Percentiles rank a stretch among this genome's conserved stretches.
Evolutionary conservation across 1,140 invertebrate species (phyloP).

Genomic region (Chelonus insularis): DNA sequence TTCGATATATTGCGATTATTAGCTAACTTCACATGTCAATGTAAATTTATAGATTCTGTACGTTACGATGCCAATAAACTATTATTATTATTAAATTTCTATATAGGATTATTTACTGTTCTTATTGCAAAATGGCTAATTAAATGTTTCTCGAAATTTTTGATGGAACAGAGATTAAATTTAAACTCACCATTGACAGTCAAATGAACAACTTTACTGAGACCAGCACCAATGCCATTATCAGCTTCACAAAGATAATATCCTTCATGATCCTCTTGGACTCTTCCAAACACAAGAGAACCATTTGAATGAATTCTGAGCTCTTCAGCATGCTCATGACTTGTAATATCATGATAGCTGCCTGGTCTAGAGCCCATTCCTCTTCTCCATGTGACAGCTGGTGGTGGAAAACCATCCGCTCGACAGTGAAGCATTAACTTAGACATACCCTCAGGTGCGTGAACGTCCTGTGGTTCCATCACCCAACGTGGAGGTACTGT

Average conservation of each 20-base stretch:
- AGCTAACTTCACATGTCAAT: too few species aligned
- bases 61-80: too few species aligned
- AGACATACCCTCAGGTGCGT: conserved; percentile 81
- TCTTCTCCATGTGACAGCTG: conserved; percentile 85
- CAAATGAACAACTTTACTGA: conserved; percentile 85
- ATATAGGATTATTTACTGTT: too few species aligned
- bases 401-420: conserved; percentile 87
- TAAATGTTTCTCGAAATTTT: too few species aligned
- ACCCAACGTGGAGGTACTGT: conserved; percentile 90
- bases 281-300: conserved; percentile 76
- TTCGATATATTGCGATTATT: too few species aligned
- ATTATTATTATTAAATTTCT: too few species aligned
- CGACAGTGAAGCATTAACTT: conserved; percentile 82
- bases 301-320: conserved; percentile 78
- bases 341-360: conserved; percentile 79
- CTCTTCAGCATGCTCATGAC: conserved; percentile 54
- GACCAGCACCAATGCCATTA: conserved; percentile 85
- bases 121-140: too few species aligned
- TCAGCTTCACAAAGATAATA: conserved; percentile 91
- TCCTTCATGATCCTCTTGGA: conserved; percentile 83
- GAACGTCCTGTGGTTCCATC: conserved; percentile 83
- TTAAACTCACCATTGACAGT: conserved; percentile 82
- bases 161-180: too few species aligned
- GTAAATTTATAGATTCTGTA: too few species aligned
- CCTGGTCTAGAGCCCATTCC: conserved; percentile 78